Percentiles rank a stretch among this genome's conserved stretches.
phyloP scores from a whole-genome alignment of 2,113 vertebrate species.

The Corythornis madagascariensis region DNA sequence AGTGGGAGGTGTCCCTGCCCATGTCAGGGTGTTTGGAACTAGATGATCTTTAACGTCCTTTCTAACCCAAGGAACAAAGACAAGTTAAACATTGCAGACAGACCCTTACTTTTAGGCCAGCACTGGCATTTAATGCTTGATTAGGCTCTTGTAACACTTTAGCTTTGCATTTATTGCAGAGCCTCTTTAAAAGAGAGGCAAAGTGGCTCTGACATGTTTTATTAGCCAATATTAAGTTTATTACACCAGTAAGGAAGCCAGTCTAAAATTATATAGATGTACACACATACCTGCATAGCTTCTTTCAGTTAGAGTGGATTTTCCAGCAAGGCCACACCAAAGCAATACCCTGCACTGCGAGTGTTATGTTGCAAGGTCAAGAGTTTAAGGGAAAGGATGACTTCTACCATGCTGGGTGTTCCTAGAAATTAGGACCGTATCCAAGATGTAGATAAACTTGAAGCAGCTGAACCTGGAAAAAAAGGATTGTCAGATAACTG shows the following conservation, averaged over 20 bases:
- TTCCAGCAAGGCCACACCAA: background rate
- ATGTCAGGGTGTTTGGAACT: background rate
- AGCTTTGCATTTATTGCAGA: background rate
- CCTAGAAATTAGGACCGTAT: background rate
- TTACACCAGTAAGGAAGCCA: background rate
- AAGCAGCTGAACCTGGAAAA: background rate
- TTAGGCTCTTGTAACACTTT: background rate
- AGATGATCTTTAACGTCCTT: background rate
- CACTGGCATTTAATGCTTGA: background rate
- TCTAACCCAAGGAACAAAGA: background rate
- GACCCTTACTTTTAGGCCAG: background rate
- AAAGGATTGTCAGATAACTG: background rate
- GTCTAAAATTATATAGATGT: background rate
- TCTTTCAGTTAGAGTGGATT: background rate
- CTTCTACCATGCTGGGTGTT: accelerated
- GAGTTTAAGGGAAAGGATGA: background rate
- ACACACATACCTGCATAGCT: background rate
- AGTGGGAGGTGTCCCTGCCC: background rate
- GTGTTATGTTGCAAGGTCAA: background rate
- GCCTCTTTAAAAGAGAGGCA: slow-evolving; percentile 28
- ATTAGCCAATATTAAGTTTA: slow-evolving; percentile 2
- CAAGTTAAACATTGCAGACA: background rate
- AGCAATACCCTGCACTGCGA: background rate
- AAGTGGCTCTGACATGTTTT: slow-evolving; percentile 35
- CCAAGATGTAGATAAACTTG: background rate